A percentile compares a stretch with the other conserved stretches of the same genome.
phyloP scores from a whole-genome alignment of 2,113 vertebrate genomes.

The Oncorhynchus gorbuscha region DNA sequence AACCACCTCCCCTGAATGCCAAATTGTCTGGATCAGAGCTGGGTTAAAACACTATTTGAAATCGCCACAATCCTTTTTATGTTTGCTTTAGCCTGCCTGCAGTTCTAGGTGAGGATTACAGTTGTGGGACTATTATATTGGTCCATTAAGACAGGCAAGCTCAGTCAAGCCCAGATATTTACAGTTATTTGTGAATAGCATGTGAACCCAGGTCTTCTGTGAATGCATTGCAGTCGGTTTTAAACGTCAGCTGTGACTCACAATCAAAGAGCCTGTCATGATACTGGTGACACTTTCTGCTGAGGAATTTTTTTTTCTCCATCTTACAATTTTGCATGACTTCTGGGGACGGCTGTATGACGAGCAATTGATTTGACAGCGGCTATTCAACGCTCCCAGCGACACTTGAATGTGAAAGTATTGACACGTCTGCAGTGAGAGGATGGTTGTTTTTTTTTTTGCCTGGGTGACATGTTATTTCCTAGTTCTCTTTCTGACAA shows the following conservation, averaged over 20 bases:
- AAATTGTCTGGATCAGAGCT: slow-evolving; percentile 7
- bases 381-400: not conserved
- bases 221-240: too few species aligned
- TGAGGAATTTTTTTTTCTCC: too few species aligned
- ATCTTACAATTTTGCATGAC: too few species aligned
- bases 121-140: too few species aligned
- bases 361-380: too few species aligned
- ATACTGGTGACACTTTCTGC: slow-evolving; percentile 14
- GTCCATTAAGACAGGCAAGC: too few species aligned
- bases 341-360: too few species aligned
- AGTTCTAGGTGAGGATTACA: not conserved
- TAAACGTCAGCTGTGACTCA: too few species aligned
- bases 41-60: too few species aligned
- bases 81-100: not conserved
- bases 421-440: not conserved
- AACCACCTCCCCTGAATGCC: slow-evolving; percentile 44
- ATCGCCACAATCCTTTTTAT: not conserved
- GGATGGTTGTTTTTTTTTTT: not conserved
- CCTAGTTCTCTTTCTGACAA: not conserved
- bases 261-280: slow-evolving; percentile 21
- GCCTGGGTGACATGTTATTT: too few species aligned
- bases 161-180: not conserved
- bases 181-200: not conserved
- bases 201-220: too few species aligned
- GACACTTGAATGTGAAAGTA: not conserved